Percentiles rank a stretch among this genome's conserved stretches.
These are phyloP conservation scores for Conchocele bisecta DNA, from an alignment of 2,888 invertebrate genomes.

Conservation along the genomic window DNA sequence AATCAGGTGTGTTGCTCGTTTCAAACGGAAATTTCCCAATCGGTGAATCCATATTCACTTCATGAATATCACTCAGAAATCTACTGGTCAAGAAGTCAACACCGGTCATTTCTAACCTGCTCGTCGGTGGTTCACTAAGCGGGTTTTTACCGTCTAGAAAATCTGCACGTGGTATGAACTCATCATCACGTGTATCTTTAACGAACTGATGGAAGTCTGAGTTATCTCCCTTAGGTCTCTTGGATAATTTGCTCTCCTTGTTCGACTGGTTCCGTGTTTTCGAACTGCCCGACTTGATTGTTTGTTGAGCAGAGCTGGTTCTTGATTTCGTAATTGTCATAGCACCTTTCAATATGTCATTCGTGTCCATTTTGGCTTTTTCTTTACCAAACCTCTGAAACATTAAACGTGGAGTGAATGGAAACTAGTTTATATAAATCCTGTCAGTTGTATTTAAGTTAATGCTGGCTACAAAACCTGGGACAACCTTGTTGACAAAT, in stretches of 20 bases:
- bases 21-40: conserved; percentile 43
- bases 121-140: conserved; percentile 46
- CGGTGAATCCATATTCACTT: conserved; percentile 53
- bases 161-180: conserved; percentile 28
- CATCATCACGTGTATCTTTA: conserved; percentile 23
- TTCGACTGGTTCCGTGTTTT: conserved; percentile 8
- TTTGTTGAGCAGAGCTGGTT: conserved; percentile 25
- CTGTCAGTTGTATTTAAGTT: too few relatives aligned
- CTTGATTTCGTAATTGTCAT: conserved; percentile 28
- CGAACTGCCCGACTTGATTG: too few relatives aligned
- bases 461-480: too few relatives aligned
- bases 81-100: conserved; percentile 62
- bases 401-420: too few relatives aligned
- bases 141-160: conserved; percentile 16
- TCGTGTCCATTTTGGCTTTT: conserved; percentile 54
- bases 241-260: conserved; percentile 23
- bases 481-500: too few relatives aligned
- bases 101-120: conserved; percentile 40
- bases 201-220: conserved; percentile 23
- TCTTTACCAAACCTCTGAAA: conserved; percentile 72
- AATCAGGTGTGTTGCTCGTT: conserved; percentile 32
- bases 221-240: background rate
- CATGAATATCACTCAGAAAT: conserved; percentile 57
- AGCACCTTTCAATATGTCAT: conserved; percentile 49
- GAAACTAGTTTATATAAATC: too few relatives aligned